Evolutionary conservation across 2,113 vertebrate genomes (phyloP), one percentile per base, ranked within the genome.

Genomic region (Charadrius vociferus): DNA sequence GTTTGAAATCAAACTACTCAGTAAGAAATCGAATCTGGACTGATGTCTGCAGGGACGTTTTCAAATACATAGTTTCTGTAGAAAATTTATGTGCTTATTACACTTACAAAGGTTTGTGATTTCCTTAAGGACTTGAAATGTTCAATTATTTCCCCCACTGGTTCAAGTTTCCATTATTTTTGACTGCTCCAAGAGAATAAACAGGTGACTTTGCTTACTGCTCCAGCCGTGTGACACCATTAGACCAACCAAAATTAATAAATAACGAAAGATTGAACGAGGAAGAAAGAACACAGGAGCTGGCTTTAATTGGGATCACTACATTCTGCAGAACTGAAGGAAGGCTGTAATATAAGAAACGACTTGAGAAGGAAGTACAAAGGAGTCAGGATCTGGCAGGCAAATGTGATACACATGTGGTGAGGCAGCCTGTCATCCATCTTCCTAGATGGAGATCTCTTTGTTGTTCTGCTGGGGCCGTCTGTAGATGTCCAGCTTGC

Each of bases 371-470:
- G 47, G 32, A 95, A 93, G 81, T 86, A 95, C 95, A 97, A 93
- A 94, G 81, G 50, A 90, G 78, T 30, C 29, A 22, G 81, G 79
- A 82, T 97, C 93, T 95, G 96, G 95, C 87, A 95, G 81, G 59
- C 87, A 93, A 94, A 91, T 93, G 78, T 34, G 74, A 86, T 26
- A 9, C 81, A 80, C 55, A 73, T 90, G 81, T 89, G 91, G 62
- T 27, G 63, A 90, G 84, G 74, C 70, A 93, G 81, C 30, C 91
- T 63, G 58, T 26, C 84, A 95, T 95, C 95, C 45, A 52, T 96
- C 93, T 90, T 88, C 71, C 58, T 68, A 34, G 45, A 81, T 10
- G 78, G 73, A 79, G 81, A 79, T 47, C 78, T 74, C 93, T 94
- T 74, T 94, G 87, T 75, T 94, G 50, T 47, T 88, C 94, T 84